Evolutionary conservation across 2,888 invertebrate genomes (phyloP), one percentile per base, ranked within the genome.

Genomic region (Tenthredo amoena): DNA sequence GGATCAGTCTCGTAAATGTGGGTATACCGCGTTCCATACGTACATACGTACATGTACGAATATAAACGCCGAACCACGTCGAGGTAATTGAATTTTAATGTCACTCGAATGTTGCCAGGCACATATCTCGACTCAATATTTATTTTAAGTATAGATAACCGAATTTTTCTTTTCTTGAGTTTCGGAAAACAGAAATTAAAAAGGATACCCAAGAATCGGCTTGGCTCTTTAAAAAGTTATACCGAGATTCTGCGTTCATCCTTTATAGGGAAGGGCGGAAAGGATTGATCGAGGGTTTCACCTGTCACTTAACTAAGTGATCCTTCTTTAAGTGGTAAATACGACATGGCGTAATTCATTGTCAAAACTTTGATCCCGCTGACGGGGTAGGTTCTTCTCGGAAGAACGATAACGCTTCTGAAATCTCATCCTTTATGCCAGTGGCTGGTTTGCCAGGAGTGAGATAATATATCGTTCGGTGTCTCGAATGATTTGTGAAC

Each of bases 1-100:
- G 40, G 40, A 4, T 34, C 15, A 68, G 31, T 68, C 34, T 31
- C 68, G 6, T 34, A 62, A 26, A 21, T 26, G 62, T 26, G 26
- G 15, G 34, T 34, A 68, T 68, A 68, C 34, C 34, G 7, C 34
- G 10, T 34, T 18, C 7, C 12, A 0, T 31, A 26, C 34, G 9
- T 65, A 26, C 12, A 7, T 26, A 31, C 12, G 3, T 65, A 68
- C 7, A 4, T 4, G 26, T 26, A 10, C 26, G 34, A 21, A n/a
- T 43, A n/a, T 7, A 9, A 7, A 21, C 34, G 18, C 71, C 74
- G 1, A 2, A 26, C 47, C 18, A 34, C 37, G 31, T 50, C 47
- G 9, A 34, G 50, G 34, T 77, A 55, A 77, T 77, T 55, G 77
- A 77, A 77, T 77, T 77, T 55, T 77, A 77, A 77, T 77, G 77